Evolutionary conservation across 2,113 vertebrate genomes (phyloP), one percentile per base, ranked within the genome.

Genomic region (Barbus barbus): DNA sequence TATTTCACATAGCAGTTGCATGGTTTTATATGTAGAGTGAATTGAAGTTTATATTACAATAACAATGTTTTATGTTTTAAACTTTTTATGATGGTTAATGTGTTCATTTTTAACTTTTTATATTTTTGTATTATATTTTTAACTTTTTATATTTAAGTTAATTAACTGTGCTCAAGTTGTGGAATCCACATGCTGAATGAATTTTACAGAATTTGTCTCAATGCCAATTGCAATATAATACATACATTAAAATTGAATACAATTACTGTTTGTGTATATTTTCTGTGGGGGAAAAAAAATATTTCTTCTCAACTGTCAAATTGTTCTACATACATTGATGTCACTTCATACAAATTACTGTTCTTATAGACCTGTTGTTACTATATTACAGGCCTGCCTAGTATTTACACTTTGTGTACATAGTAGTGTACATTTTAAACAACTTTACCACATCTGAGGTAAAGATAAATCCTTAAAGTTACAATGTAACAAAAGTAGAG

Each of bases 231-330:
- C 9, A 61, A 26, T 18, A 18, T 9, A 78, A 78, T 38, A n/a
- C 36, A 58, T 77, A 14, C 18, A 61, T 44, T 5, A 41, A 41
- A 41, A 61, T 7, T 24, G 0, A 61, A 5, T 26, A 41, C 2
- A 61, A 5, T 60, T 58, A 76, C 28, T 78, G 53, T 41, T 16
- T 78, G 22, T 75, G 16, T 60, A 24, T 41, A 78, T 78, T 36
- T 26, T 7, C 18, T 22, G 6, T 24, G 14, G 51, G 22, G 46
- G 1, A 12, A 33, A 18, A 24, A 9, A 9, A 41, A 9, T 8
- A 51, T 31, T 75, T 75, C 16, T 33, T 31, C 22, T 73, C 12
- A 3, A 20, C 14, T 48, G 7, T 76, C 4, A 76, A 76, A 33
- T 65, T 20, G 63, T 4, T 67, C 0, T 67, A 36, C 28, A 33